A percentile compares a stretch with the other conserved stretches of the same genome.
Evolutionary conservation across 2,888 invertebrate genomes (phyloP).

Genomic region (Tholera decimalis): DNA sequence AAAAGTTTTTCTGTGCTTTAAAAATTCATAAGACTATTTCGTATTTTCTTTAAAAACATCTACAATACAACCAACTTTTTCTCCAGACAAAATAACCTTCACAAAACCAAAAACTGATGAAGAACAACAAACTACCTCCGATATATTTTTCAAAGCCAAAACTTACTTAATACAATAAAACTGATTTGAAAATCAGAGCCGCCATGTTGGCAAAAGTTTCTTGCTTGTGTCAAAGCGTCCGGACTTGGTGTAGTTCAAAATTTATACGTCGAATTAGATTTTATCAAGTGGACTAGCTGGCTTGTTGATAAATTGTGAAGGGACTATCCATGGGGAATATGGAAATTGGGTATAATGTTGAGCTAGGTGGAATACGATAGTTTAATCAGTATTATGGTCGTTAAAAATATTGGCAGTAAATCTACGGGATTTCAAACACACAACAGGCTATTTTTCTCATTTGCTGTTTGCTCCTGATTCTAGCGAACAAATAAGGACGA

Average conservation of each 20-base stretch:
- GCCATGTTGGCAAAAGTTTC: slow-evolving; percentile 43
- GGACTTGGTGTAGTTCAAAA: slow-evolving; percentile 27
- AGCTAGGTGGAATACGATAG: too few relatives aligned
- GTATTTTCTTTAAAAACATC: not conserved
- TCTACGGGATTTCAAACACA: too few relatives aligned
- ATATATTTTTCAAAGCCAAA: slow-evolving; percentile 42
- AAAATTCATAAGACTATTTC: too few relatives aligned
- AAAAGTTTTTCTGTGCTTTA: too few relatives aligned
- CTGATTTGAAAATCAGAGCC: slow-evolving; percentile 53
- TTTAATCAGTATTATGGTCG: too few relatives aligned
- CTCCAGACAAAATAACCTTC: too few relatives aligned
- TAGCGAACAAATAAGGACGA: too few relatives aligned
- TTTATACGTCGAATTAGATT: slow-evolving; percentile 54
- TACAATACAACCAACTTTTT: not conserved
- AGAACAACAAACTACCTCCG: slow-evolving; percentile 9
- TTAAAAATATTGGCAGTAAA: too few relatives aligned
- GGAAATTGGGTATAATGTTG: slow-evolving; percentile 13
- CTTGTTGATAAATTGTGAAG: slow-evolving; percentile 11
- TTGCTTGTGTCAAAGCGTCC: slow-evolving; percentile 38
- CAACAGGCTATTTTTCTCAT: too few relatives aligned
- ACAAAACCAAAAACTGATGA: not conserved
- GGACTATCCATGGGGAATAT: slow-evolving; percentile 17
- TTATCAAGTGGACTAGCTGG: slow-evolving; percentile 3
- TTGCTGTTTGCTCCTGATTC: too few relatives aligned
- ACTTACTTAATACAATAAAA: slow-evolving; percentile 52